phyloP scores from a whole-genome alignment of 2,797 vertebrate species.

The Sphenopsis melanotis region DNA sequence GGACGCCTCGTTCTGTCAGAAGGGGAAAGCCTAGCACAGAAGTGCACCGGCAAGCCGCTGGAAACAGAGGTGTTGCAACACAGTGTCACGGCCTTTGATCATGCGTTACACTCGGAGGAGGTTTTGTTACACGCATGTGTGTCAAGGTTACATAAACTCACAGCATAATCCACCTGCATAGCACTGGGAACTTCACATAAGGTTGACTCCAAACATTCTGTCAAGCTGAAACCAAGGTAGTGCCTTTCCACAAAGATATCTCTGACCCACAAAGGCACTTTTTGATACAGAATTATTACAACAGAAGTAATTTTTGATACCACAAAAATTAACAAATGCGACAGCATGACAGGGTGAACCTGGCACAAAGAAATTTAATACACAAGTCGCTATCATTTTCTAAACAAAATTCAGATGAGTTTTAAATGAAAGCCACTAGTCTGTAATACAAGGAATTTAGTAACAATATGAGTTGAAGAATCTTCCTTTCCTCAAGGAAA shows the following conservation, averaged over 20 bases:
- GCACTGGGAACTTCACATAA: not conserved
- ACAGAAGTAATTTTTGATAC: not conserved
- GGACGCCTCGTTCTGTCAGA: not conserved
- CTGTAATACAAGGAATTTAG: not conserved
- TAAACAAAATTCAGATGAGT: not conserved
- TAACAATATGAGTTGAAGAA: not conserved
- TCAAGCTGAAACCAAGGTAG: not conserved
- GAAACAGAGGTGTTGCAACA: not conserved
- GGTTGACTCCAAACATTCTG: not conserved
- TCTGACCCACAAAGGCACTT: not conserved
- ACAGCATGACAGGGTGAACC: not conserved
- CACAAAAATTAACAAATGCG: not conserved
- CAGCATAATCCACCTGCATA: not conserved
- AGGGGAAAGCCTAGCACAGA: not conserved
- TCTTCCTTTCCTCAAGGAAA: not conserved
- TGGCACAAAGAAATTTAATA: not conserved
- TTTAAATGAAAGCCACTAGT: not conserved
- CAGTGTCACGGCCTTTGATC: fast-evolving
- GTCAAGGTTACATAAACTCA: not conserved
- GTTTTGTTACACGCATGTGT: not conserved
- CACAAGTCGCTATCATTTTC: not conserved
- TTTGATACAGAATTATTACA: not conserved
- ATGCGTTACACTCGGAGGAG: fast-evolving
- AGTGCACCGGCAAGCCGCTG: fast-evolving
- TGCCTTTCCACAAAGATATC: not conserved